phyloP scores from a whole-genome alignment of 2,113 vertebrate species.

The Athene noctua region DNA sequence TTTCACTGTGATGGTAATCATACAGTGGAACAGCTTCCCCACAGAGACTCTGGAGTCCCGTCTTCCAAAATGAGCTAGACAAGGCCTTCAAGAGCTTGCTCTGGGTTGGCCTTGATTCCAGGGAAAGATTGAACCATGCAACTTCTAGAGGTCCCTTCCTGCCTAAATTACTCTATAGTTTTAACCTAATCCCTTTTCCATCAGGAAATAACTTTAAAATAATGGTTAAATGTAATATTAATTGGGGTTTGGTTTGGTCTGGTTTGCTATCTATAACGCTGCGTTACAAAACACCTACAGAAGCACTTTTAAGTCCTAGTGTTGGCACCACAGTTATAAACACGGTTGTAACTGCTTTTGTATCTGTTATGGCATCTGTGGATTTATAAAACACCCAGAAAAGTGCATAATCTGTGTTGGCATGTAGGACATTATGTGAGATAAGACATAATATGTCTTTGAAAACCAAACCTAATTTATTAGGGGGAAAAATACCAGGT shows the following conservation, averaged over 20 bases:
- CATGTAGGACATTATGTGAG: neutral
- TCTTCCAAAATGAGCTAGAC: neutral
- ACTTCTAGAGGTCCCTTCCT: neutral
- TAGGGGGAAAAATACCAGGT: neutral
- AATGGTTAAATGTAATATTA: neutral
- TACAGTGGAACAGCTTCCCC: neutral
- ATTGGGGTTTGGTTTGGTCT: neutral
- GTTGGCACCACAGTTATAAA: neutral
- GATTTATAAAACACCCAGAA: neutral
- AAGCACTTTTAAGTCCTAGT: neutral
- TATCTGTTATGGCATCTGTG: neutral
- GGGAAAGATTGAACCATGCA: neutral
- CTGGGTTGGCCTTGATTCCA: neutral
- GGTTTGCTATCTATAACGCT: neutral
- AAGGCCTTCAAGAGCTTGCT: neutral
- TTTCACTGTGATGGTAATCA: neutral
- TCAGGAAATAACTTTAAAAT: neutral
- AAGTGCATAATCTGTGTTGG: neutral
- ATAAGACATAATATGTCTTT: neutral
- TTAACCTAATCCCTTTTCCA: neutral
- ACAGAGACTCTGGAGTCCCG: neutral
- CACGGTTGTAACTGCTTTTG: neutral
- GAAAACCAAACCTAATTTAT: neutral
- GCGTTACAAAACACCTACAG: neutral
- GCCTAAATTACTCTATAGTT: neutral